Evolutionary conservation across 2,888 invertebrate genomes (phyloP), one percentile per base, ranked within the genome.

Genomic region (Galerucella nymphaeae): DNA sequence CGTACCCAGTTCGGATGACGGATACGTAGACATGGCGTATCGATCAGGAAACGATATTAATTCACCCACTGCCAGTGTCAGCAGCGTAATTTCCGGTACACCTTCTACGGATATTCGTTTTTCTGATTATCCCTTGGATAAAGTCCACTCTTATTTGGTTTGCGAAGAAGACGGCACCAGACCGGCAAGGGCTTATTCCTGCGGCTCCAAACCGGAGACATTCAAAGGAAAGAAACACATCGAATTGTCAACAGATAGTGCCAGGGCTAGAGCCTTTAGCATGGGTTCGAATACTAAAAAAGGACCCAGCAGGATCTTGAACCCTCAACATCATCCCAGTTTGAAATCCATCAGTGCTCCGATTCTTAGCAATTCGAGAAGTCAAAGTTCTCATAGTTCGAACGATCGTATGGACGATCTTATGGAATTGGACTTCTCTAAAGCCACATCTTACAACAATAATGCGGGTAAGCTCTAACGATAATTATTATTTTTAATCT

Each of bases 141-240:
- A 95, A 82, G 95, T 95, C 0, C 89, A 90, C 72, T 92, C 95
- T 16, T 94, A 93, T 84, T 90, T 94, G 73, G 88, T 90, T 0
- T 90, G 91, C 84, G 90, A 91, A 84, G 88, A 82, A 68, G 83
- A 80, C 70, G 84, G 78, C 70, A 87, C 86, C 78, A 88, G 89
- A 79, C 94, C 94, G n/a, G 89, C 91, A 66, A 89, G 95, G 78
- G 93, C 96, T 1, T 96, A 95, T 87, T 96, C 96, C 38, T 93
- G 96, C 76, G 96, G 96, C 23, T 95, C 95, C 69, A 90, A 93
- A 78, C 93, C 94, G 2, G 93, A 93, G 77, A 89, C 80, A 0
- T 77, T 76, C 53, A 78, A 77, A 64, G 76, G 74, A 66, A 80
- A 80, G 70, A 66, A 73, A 11, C 80, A 81, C 38, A 71, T 77